Base-by-base conservation (phyloP, 2,113 vertebrate species). In the Chaenocephalus aceratus region DNA sequence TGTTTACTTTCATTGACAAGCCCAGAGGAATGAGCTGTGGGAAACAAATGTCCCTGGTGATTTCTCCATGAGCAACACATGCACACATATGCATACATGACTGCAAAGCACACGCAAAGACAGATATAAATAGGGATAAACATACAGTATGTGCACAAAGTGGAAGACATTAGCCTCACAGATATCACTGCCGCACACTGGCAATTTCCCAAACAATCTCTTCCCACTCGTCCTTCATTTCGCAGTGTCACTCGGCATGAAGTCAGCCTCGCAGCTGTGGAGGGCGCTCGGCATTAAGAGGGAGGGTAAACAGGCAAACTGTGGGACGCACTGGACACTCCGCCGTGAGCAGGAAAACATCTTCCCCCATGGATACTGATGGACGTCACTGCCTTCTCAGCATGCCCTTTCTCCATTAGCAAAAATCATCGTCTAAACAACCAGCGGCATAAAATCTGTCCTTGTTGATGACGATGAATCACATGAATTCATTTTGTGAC, bases 221-320 rank as follows among this genome's bases (percentile, higher is more conserved):
- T 48, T 7, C 62, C 21, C 36, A 44, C 66, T 65, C 58, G 54
- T 12, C 84, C 72, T 82, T 84, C 30, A 76, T 77, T 86, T 74
- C 8, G 15, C 59, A 63, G 49, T 77, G 87, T 87, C 84, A 77
- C 73, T 87, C 81, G 13, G 13, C 72, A 79, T 80, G 64, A 88
- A 88, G 81, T 86, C 84, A 74, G 79, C 78, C 61, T 18, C 53
- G 0, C 76, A 77, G 77, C 74, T 72, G 86, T 48, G 85, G 62
- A 44, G 16, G 58, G 48, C 73, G 15, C 48, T 45, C 12, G 1
- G 26, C 78, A 44, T 56, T 57, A 58, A 70, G n/a, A 75, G 79
- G 60, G 61, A 23, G 63, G 23, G 48, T 83, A 87, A 88, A 88
- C 13, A 57, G 83, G 54, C 66, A 69, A 82, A 80, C 77, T 10